Evolutionary conservation across 2,797 vertebrate species (phyloP).

Genomic region (Taenioides sp.): DNA sequence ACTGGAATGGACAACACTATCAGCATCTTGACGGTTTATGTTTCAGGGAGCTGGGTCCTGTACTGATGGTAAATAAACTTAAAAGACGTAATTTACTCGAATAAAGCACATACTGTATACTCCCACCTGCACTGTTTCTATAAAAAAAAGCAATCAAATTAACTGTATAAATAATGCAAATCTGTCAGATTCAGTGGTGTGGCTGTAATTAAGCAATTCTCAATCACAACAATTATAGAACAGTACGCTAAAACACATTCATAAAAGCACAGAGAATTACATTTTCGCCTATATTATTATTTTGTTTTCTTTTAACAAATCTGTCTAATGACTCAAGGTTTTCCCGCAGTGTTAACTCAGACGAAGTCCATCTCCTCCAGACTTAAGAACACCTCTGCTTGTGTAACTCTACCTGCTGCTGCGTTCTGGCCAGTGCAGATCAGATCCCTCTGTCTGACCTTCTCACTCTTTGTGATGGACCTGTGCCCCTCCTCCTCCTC

Average conservation of each 20-base stretch:
- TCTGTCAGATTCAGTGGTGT: background rate
- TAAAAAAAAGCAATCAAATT: background rate
- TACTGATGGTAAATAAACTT: no score
- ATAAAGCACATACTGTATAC: background rate
- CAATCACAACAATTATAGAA: background rate
- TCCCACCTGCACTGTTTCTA: background rate
- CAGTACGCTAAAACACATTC: background rate
- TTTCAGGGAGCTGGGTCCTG: no score
- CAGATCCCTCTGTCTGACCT: slow-evolving; percentile 76
- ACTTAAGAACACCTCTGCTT: slow-evolving; percentile 54
- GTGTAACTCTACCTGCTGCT: slow-evolving; percentile 58
- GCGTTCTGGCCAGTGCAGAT: slow-evolving; percentile 41
- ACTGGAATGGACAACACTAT: no score
- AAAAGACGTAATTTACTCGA: no score
- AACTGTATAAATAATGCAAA: background rate
- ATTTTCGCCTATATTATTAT: background rate
- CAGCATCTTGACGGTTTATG: no score
- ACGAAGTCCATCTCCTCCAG: slow-evolving; percentile 21
- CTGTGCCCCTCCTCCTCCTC: slow-evolving; percentile 41
- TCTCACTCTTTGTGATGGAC: slow-evolving; percentile 73
- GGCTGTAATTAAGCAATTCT: background rate
- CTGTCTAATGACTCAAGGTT: background rate
- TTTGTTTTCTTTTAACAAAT: background rate
- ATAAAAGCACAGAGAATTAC: background rate
- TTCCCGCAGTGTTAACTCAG: slow-evolving; percentile 1